A percentile compares a stretch with the other conserved stretches of the same genome.
Evolutionary conservation across 1,140 invertebrate genomes (phyloP).

Genomic region (Anastatus disparis): DNA sequence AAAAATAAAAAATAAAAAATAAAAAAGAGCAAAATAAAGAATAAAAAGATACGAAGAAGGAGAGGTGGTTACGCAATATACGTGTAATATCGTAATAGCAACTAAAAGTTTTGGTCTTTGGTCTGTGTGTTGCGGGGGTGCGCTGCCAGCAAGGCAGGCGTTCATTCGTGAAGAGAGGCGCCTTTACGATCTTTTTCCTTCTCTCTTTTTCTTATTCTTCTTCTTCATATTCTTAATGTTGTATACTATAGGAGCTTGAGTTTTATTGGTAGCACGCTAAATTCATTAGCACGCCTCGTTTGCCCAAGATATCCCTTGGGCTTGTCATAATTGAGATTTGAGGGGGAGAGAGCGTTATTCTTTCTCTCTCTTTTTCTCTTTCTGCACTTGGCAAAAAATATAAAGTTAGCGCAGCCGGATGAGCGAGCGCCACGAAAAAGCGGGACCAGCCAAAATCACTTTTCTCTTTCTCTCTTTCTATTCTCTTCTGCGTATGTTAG

Average conservation of each 20-base stretch:
- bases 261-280: conserved; percentile 55
- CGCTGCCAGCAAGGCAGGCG: conserved; percentile 48
- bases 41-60: background rate
- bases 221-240: too few species aligned
- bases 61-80: background rate
- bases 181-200: conserved; percentile 45
- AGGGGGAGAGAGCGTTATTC: background rate
- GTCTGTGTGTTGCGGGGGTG: background rate
- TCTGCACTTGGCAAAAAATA: background rate
- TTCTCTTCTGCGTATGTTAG: too few species aligned
- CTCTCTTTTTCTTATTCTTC: conserved; percentile 2
- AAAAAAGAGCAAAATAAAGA: background rate
- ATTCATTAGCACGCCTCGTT: conserved; percentile 60
- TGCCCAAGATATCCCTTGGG: conserved; percentile 47
- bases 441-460: too few species aligned
- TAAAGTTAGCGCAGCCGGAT: too few species aligned
- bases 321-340: conserved; percentile 49
- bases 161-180: conserved; percentile 51
- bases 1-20: background rate
- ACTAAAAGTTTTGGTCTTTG: too few species aligned
- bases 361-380: too few species aligned
- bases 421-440: too few species aligned
- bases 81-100: too few species aligned
- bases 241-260: conserved; percentile 9
- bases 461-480: too few species aligned